phyloP scores from a whole-genome alignment of 1,140 invertebrate species.

The Galleria mellonella region DNA sequence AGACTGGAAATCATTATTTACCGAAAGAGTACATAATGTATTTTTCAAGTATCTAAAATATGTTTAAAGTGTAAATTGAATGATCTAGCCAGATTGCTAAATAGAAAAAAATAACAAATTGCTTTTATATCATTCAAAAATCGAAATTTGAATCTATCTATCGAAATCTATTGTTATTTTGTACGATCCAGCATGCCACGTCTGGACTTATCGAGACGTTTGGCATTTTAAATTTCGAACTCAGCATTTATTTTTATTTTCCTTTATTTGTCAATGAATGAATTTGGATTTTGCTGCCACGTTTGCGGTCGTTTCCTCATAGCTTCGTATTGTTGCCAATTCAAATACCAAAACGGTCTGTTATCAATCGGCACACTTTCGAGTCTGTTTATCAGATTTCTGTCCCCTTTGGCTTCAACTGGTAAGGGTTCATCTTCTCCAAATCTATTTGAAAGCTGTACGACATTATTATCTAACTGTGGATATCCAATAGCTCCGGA shows the following conservation, averaged over 20 bases:
- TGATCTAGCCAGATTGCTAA: too few species aligned
- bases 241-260: conserved; percentile 4
- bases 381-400: conserved; percentile 64
- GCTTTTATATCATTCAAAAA: too few species aligned
- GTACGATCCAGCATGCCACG: too few species aligned
- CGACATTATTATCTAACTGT: background rate
- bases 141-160: too few species aligned
- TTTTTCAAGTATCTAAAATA: too few species aligned
- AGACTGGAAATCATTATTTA: too few species aligned
- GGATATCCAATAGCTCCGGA: conserved; percentile 5
- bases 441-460: conserved; percentile 23
- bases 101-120: too few species aligned
- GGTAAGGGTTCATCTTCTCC: conserved; percentile 42
- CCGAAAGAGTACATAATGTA: too few species aligned
- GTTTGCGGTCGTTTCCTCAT: conserved; percentile 49
- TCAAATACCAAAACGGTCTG: conserved; percentile 76
- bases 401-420: conserved; percentile 67
- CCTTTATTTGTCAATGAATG: conserved; percentile 20
- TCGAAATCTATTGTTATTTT: too few species aligned
- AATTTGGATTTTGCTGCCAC: conserved; percentile 32
- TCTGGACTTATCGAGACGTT: background rate
- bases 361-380: conserved; percentile 72
- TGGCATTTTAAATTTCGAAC: background rate
- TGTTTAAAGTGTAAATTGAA: too few species aligned
- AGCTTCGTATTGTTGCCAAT: conserved; percentile 69